These are phyloP conservation scores for Metacarcinus magister DNA, from an alignment of 2,888 invertebrate species.

Conservation along the genomic window DNA sequence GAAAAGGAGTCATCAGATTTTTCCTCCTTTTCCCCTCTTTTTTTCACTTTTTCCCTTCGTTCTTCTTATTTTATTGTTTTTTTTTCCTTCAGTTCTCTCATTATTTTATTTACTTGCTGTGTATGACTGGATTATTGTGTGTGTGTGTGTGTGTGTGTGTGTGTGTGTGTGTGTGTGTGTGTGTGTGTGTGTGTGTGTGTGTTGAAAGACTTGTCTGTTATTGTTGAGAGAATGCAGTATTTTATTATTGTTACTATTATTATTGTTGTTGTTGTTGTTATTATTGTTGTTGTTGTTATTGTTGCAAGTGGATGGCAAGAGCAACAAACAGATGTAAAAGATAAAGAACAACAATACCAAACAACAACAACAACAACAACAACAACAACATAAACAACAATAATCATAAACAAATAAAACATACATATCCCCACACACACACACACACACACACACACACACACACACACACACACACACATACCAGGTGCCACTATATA, in stretches of 20 bases:
- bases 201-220: not conserved
- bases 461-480: conserved; percentile 38
- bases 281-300: not conserved
- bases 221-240: not conserved
- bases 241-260: not conserved
- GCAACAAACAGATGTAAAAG: not conserved
- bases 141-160: too few relatives aligned
- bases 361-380: not conserved
- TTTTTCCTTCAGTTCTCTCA: not conserved
- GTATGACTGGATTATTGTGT: not conserved
- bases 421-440: not conserved
- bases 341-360: not conserved
- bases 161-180: too few relatives aligned
- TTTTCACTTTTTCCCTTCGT: not conserved
- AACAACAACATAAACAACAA: not conserved
- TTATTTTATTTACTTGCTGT: not conserved
- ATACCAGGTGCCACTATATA: not conserved
- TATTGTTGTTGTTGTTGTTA: not conserved
- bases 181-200: too few relatives aligned
- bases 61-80: not conserved
- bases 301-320: not conserved
- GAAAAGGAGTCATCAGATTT: not conserved
- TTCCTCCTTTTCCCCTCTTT: not conserved
- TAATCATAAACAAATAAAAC: not conserved
- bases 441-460: conserved; percentile 18